Evolutionary conservation across 2,113 vertebrate species (phyloP).

Genomic region (Halcyon malimbica): DNA sequence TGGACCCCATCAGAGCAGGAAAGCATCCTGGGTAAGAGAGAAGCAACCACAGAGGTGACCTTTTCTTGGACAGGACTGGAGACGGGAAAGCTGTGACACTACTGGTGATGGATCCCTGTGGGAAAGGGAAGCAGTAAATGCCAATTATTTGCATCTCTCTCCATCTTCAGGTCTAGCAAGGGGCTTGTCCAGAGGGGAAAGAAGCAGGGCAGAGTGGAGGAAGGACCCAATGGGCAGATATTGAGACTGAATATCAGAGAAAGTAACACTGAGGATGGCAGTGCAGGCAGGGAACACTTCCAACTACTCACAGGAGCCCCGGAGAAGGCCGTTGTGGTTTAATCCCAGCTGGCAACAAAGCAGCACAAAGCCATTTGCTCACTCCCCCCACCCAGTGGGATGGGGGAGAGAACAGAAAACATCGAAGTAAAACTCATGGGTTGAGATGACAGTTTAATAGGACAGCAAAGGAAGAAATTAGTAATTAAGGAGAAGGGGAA

Average conservation of each 20-base stretch:
- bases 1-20: background rate
- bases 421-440: background rate
- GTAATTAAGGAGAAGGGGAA: background rate
- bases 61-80: background rate
- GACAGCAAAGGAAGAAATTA: background rate
- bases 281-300: background rate
- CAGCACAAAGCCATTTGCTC: background rate
- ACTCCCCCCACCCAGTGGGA: background rate
- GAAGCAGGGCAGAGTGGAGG: background rate
- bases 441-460: background rate
- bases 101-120: background rate
- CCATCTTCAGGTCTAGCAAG: background rate
- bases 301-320: fast-evolving
- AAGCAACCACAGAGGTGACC: background rate
- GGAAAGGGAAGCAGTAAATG: background rate
- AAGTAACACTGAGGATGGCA: background rate
- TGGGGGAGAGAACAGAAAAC: background rate
- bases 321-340: background rate
- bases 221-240: background rate
- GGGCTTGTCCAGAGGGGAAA: background rate
- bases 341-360: background rate
- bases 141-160: background rate
- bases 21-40: background rate
- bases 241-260: fast-evolving
- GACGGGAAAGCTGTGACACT: background rate